phyloP scores from a whole-genome alignment of 2,113 vertebrate genomes.

The Trematocara nigrifrons region DNA sequence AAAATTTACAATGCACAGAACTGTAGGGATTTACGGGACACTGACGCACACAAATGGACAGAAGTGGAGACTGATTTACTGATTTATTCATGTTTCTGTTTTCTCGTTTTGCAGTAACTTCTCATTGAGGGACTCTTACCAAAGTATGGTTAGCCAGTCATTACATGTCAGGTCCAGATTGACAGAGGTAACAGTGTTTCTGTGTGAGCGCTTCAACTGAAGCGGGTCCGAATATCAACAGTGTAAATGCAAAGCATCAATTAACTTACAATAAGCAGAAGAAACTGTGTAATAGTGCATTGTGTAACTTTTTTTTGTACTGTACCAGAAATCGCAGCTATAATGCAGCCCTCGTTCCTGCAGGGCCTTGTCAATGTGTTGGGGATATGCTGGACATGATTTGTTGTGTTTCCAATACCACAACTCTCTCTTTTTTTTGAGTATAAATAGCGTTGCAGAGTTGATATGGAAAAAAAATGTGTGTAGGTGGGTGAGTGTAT shows the following conservation, averaged over 20 bases:
- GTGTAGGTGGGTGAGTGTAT: background rate
- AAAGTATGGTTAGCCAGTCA: background rate
- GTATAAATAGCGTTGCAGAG: background rate
- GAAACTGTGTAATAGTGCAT: background rate
- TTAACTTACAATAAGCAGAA: background rate
- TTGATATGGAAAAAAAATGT: background rate
- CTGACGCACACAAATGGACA: background rate
- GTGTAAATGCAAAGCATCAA: background rate
- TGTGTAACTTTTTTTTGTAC: background rate
- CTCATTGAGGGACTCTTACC: background rate
- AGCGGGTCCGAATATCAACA: background rate
- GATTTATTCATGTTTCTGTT: background rate
- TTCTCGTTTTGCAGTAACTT: background rate
- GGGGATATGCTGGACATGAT: background rate
- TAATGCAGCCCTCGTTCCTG: background rate
- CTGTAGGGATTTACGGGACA: background rate
- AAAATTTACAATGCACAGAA: background rate
- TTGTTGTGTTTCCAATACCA: background rate
- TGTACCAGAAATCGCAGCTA: background rate
- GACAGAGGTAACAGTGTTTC: background rate
- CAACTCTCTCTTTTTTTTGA: background rate
- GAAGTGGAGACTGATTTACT: background rate
- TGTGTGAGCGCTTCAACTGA: background rate
- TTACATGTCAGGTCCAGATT: background rate
- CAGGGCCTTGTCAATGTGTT: background rate